These are phyloP conservation scores for Champsocephalus gunnari DNA, from an alignment of 2,797 vertebrate species.

Conservation along the genomic window DNA sequence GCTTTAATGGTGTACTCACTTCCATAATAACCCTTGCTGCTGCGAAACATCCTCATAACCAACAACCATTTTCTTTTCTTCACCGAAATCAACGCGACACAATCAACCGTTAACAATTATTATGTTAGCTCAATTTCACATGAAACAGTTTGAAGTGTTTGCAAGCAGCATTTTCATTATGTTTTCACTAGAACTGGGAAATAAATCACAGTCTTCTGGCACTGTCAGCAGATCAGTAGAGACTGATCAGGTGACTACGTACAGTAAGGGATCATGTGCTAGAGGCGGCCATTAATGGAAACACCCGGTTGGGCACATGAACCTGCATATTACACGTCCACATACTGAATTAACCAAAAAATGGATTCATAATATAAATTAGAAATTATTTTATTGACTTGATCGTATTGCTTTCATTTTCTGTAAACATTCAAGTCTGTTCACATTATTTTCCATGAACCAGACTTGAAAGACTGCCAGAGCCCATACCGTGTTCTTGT, in stretches of 20 bases:
- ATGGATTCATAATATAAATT: too few relatives aligned
- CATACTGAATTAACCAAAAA: too few relatives aligned
- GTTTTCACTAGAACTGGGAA: conserved; percentile 9
- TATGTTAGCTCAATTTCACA: conserved; percentile 33
- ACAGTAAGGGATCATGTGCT: too few relatives aligned
- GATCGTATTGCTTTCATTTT: too few relatives aligned
- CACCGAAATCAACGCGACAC: conserved; percentile 24
- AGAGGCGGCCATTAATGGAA: too few relatives aligned
- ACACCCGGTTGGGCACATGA: too few relatives aligned
- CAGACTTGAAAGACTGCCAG: too few relatives aligned
- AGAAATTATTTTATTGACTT: too few relatives aligned
- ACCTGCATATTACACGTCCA: too few relatives aligned
- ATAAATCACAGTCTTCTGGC: conserved; percentile 7
- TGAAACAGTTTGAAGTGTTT: conserved; percentile 51
- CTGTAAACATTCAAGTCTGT: too few relatives aligned
- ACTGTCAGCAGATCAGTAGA: conserved; percentile 29
- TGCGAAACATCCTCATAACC: conserved; percentile 45
- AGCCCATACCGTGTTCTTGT: too few relatives aligned
- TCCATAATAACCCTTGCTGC: conserved; percentile 59
- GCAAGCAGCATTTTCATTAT: conserved; percentile 19
- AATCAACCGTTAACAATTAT: conserved; percentile 60
- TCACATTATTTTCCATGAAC: too few relatives aligned
- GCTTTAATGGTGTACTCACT: conserved; percentile 64
- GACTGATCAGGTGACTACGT: conserved; percentile 5
- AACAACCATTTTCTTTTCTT: conserved; percentile 38